Evolutionary conservation across 2,113 vertebrate species (phyloP).

Genomic region (Nymphicus hollandicus): DNA sequence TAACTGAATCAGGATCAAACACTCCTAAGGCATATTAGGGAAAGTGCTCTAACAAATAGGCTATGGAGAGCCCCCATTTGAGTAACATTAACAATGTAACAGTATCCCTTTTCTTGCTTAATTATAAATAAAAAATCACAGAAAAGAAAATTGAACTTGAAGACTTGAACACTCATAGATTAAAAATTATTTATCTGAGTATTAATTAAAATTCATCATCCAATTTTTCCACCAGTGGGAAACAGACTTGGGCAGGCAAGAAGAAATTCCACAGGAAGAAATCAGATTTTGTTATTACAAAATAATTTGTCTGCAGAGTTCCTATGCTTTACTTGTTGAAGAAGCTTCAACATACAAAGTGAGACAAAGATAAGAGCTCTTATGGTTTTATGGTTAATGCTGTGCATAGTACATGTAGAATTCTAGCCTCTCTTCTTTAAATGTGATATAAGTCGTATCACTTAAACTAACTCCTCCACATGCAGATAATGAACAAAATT

Average conservation of each 20-base stretch:
- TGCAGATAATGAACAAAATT: not conserved
- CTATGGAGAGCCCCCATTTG: not conserved
- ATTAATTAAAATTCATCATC: not conserved
- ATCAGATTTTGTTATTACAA: not conserved
- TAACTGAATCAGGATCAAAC: not conserved
- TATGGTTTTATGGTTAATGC: not conserved
- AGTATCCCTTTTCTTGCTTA: not conserved
- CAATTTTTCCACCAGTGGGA: accelerated
- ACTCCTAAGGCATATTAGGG: not conserved
- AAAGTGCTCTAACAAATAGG: not conserved
- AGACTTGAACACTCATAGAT: not conserved
- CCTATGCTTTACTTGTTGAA: not conserved
- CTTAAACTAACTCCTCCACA: not conserved
- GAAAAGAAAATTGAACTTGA: not conserved
- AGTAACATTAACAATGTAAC: not conserved
- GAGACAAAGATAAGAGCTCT: not conserved
- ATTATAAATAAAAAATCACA: not conserved
- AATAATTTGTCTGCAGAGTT: not conserved
- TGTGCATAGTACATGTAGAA: not conserved
- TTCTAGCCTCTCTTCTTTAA: not conserved
- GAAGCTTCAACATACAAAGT: not conserved
- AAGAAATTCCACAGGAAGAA: not conserved
- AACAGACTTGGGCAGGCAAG: not conserved
- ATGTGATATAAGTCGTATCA: not conserved
- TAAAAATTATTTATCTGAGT: not conserved